Evolutionary conservation across 2,888 invertebrate species (phyloP), one percentile per base, ranked within the genome.

Genomic region (Escarpia spicata): DNA sequence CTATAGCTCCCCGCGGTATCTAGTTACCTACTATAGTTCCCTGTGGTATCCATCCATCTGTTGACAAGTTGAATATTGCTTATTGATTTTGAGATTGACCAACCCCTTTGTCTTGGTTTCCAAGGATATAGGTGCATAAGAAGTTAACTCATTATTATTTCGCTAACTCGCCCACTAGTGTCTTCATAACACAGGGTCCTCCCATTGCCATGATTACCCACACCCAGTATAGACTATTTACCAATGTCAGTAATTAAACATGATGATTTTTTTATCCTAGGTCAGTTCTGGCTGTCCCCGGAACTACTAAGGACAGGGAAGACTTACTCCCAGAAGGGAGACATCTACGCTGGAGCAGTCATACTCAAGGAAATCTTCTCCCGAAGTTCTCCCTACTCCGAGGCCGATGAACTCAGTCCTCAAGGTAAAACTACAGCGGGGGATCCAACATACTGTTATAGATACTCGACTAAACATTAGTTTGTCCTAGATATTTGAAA

Each of bases 201-300:
- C 52, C 9, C 1, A 19, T 10, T 12, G 60, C 60, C 12, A 1
- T 60, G 10, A 52, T 52, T 12, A 52, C 9, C 52, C 52, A 52
- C 12, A 12, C 12, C 52, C 52, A 52, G 9, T 12, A 52, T 52
- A 52, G 52, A 52, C 52, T 52, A 3, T 52, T 12, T 52, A 52
- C 52, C 52, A 3, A 52, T 52, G 12, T 52, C 12, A 52, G 52
- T 9, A 0, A 52, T 52, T 52, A 52, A 52, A 52, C 52, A 52
- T 37, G 37, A 37, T 37, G 0, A 37, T 37, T 37, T 37, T 0
- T 37, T 0, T 1, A 37, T 26, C 19, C 37, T 93, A 96, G 96
- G 94, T 8, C 92, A 95, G 92, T 95, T 95, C 90, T 96, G 96
- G 96, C 95, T 95, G 2, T 95, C 96, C 9, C 96, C 96, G 1